Evolutionary conservation across 2,888 invertebrate genomes (phyloP).

Genomic region (Apeira syringaria): DNA sequence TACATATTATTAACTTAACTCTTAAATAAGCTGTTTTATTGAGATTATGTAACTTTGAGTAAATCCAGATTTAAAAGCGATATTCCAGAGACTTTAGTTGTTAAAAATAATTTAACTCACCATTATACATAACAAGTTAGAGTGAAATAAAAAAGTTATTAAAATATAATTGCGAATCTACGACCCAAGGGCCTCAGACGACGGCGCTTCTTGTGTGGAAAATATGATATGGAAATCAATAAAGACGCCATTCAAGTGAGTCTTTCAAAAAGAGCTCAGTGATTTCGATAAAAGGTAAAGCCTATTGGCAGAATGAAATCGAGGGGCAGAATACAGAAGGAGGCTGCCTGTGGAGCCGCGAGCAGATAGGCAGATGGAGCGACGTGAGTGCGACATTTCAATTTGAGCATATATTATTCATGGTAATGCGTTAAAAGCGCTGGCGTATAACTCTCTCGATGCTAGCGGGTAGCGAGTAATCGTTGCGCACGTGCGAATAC

Average conservation of each 20-base stretch:
- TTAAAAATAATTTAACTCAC: no score
- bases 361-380: conserved; percentile 72
- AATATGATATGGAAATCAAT: conserved; percentile 35
- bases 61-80: no score
- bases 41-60: no score
- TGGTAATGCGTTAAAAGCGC: conserved; percentile 82
- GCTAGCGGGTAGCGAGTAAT: conserved; percentile 67
- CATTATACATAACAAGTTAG: no score
- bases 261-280: conserved; percentile 48
- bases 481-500: conserved; percentile 71
- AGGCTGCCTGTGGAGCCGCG: conserved; percentile 39
- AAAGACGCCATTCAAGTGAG: conserved; percentile 34
- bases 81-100: no score
- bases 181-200: no score
- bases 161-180: no score
- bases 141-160: no score
- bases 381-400: conserved; percentile 81
- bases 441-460: conserved; percentile 67
- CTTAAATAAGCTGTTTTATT: no score
- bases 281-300: conserved; percentile 70
- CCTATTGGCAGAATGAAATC: conserved; percentile 65
- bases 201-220: conserved; percentile 7
- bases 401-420: conserved; percentile 83
- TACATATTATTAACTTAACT: no score
- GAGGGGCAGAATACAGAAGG: conserved; percentile 66